Evolutionary conservation across 2,113 vertebrate genomes (phyloP).

Genomic region (Melierax canorus): DNA sequence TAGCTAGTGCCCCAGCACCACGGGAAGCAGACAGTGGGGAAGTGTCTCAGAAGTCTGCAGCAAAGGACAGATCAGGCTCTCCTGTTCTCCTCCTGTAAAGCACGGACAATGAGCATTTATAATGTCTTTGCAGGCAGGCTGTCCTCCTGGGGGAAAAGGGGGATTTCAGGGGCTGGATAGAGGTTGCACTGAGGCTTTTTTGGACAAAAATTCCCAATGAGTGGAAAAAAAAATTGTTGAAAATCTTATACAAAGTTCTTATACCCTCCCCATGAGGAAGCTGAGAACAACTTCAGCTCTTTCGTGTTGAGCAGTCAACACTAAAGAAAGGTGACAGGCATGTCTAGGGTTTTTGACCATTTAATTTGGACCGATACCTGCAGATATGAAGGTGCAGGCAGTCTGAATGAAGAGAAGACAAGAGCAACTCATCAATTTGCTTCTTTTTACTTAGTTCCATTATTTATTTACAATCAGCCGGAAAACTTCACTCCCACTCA

Average conservation of each 20-base stretch:
- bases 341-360: neutral
- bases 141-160: neutral
- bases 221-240: accelerated
- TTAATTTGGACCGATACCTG: neutral
- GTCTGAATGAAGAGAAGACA: neutral
- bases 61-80: neutral
- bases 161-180: neutral
- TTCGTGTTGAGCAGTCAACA: neutral
- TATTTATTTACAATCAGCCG: neutral
- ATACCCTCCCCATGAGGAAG: neutral
- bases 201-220: neutral
- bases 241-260: neutral
- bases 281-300: neutral
- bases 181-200: neutral
- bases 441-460: neutral
- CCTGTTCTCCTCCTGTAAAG: neutral
- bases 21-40: neutral
- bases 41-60: neutral
- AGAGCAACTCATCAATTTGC: neutral
- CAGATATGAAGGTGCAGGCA: neutral
- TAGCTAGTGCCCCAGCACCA: neutral
- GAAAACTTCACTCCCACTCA: neutral
- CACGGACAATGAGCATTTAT: neutral
- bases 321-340: neutral
- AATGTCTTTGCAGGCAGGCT: neutral